phyloP scores from a whole-genome alignment of 2,888 invertebrate genomes.

The Heliconius aoede region DNA sequence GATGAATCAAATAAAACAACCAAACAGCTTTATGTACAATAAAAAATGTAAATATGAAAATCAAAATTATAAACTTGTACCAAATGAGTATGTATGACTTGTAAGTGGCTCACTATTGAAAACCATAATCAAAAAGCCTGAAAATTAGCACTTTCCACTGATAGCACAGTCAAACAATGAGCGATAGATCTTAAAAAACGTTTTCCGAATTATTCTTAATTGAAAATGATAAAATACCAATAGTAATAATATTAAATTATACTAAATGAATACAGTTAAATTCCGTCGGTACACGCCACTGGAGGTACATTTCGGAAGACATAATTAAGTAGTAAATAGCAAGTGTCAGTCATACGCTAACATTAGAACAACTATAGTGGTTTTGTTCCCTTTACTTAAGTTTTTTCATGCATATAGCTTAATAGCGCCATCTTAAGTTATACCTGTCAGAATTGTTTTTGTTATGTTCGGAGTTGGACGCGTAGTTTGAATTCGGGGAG shows the following conservation, averaged over 20 bases:
- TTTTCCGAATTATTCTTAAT: constrained; percentile 42
- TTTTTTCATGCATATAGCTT: constrained; percentile 34
- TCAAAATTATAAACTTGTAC: not conserved
- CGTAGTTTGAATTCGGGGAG: constrained; percentile 88
- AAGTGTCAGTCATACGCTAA: constrained; percentile 38
- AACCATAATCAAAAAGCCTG: constrained; percentile 43
- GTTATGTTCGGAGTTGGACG: constrained; percentile 56
- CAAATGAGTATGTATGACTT: constrained; percentile 28
- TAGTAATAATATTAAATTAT: not conserved
- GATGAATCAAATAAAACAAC: constrained; percentile 1
- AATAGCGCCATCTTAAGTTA: constrained; percentile 20
- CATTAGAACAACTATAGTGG: constrained; percentile 35
- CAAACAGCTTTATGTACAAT: constrained; percentile 14
- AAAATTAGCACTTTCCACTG: constrained; percentile 39
- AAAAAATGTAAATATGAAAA: not conserved
- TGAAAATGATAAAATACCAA: constrained; percentile 21
- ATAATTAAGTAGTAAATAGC: constrained; percentile 40
- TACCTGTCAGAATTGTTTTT: constrained; percentile 68
- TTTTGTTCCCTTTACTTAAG: constrained; percentile 20
- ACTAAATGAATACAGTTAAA: not conserved
- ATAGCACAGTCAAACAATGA: constrained; percentile 42
- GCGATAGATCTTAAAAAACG: constrained; percentile 43
- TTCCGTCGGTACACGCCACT: not conserved
- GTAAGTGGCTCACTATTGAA: constrained; percentile 36
- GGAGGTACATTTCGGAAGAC: constrained; percentile 44